phyloP scores from a whole-genome alignment of 2,888 invertebrate genomes.

The Athalia cordata region DNA sequence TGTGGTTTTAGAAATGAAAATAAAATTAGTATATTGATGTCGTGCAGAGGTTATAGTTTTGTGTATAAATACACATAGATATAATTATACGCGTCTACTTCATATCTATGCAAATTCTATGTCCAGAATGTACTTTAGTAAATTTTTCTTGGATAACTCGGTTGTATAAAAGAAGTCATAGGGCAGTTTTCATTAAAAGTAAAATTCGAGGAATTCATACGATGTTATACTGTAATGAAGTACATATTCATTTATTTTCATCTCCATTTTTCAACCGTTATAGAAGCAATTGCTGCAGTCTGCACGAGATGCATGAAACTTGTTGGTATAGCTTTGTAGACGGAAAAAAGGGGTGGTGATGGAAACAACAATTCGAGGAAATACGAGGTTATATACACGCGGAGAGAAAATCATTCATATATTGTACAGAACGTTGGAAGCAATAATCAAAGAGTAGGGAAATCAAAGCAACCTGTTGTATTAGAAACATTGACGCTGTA shows the following conservation, averaged over 20 bases:
- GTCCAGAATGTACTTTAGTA: constrained; percentile 14
- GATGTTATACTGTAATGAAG: too few species aligned
- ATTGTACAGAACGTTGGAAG: background rate
- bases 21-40: background rate
- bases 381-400: too few species aligned
- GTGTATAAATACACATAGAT: background rate
- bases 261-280: too few species aligned
- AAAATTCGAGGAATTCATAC: too few species aligned
- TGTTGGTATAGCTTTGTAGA: too few species aligned
- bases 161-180: background rate
- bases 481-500: constrained; percentile 39
- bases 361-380: too few species aligned
- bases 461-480: constrained; percentile 44
- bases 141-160: constrained; percentile 3
- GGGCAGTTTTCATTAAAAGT: too few species aligned
- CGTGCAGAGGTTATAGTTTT: background rate
- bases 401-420: background rate
- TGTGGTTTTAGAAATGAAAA: too few species aligned
- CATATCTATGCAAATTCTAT: constrained; percentile 27
- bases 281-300: too few species aligned
- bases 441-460: constrained; percentile 12
- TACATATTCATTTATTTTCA: too few species aligned
- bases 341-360: too few species aligned
- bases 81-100: background rate
- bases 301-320: too few species aligned